These are phyloP conservation scores for Perca schrenkii DNA, from an alignment of 2,113 vertebrate species.

Conservation along the genomic window DNA sequence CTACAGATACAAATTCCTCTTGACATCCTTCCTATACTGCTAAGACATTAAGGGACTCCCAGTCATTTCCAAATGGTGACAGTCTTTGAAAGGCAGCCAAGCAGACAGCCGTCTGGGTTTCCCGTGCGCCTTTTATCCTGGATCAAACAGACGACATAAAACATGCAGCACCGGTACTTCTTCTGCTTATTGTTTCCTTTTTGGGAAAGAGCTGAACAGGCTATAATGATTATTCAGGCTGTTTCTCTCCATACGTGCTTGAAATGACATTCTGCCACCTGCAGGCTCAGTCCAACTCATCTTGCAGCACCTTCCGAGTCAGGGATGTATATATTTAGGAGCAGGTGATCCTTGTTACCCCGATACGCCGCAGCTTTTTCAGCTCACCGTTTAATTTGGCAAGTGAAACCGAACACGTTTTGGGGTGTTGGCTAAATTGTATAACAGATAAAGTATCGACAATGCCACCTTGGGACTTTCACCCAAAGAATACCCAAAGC, in stretches of 20 bases:
- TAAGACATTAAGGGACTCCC: slow-evolving; percentile 71
- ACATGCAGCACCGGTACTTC: slow-evolving; percentile 32
- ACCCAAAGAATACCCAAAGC: too few relatives aligned
- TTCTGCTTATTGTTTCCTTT: slow-evolving; percentile 54
- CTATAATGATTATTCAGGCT: slow-evolving; percentile 58
- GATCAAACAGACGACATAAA: slow-evolving; percentile 67
- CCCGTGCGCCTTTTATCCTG: slow-evolving; percentile 56
- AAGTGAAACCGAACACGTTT: neutral
- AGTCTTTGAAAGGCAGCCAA: slow-evolving; percentile 58
- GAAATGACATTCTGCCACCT: slow-evolving; percentile 52
- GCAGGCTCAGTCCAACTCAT: slow-evolving; percentile 33
- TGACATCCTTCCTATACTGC: slow-evolving; percentile 53
- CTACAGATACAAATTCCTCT: slow-evolving; percentile 56
- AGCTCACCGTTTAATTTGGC: slow-evolving; percentile 31
- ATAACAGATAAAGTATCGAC: too few relatives aligned
- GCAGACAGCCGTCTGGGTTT: slow-evolving; percentile 60
- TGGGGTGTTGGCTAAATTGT: too few relatives aligned
- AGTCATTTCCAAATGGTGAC: slow-evolving; percentile 43
- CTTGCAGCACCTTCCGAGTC: slow-evolving; percentile 44
- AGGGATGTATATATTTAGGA: slow-evolving; percentile 45
- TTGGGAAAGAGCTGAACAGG: slow-evolving; percentile 58
- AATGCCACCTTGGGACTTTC: too few relatives aligned
- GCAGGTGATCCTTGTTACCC: slow-evolving; percentile 41
- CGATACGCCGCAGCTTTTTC: slow-evolving; percentile 19
- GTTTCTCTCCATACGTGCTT: slow-evolving; percentile 47